Evolutionary conservation across 2,888 invertebrate species (phyloP).

Genomic region (Conus canariensis): DNA sequence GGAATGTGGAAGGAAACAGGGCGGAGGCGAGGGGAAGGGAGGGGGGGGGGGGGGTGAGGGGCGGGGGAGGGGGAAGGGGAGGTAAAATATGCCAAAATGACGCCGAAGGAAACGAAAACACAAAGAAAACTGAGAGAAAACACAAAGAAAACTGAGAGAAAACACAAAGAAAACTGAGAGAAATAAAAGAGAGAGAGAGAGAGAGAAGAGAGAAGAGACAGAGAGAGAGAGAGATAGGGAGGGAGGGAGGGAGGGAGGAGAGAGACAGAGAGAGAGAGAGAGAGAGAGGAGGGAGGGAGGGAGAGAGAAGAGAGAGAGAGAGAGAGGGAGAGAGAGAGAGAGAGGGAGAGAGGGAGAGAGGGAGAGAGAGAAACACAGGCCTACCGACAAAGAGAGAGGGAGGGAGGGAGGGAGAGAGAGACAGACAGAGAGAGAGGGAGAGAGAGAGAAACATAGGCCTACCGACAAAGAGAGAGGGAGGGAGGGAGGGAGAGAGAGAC

Average conservation of each 20-base stretch:
- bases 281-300: neutral
- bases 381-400: too few species aligned
- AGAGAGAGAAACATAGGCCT: neutral
- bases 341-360: conserved; percentile 1
- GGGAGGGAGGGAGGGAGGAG: neutral
- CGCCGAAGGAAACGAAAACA: too few species aligned
- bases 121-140: too few species aligned
- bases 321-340: conserved; percentile 28
- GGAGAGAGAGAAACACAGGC: conserved; percentile 20
- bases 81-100: too few species aligned
- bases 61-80: too few species aligned
- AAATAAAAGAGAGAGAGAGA: too few species aligned
- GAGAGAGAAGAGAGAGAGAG: conserved; percentile 19
- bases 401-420: neutral
- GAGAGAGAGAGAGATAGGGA: conserved; percentile 22
- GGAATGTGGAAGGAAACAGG: too few species aligned
- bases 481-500: neutral
- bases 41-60: too few species aligned
- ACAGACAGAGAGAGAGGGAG: conserved; percentile 28
- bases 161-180: too few species aligned
- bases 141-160: too few species aligned
- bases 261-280: conserved; percentile 33
- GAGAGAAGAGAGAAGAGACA: conserved; percentile 31
- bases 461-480: conserved; percentile 32
- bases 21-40: too few species aligned